A percentile compares a stretch with the other conserved stretches of the same genome.
Conservation (phyloP, 37 sponge, comb jelly and placozoan genomes). For the Bolinopsis microptera region DNA sequence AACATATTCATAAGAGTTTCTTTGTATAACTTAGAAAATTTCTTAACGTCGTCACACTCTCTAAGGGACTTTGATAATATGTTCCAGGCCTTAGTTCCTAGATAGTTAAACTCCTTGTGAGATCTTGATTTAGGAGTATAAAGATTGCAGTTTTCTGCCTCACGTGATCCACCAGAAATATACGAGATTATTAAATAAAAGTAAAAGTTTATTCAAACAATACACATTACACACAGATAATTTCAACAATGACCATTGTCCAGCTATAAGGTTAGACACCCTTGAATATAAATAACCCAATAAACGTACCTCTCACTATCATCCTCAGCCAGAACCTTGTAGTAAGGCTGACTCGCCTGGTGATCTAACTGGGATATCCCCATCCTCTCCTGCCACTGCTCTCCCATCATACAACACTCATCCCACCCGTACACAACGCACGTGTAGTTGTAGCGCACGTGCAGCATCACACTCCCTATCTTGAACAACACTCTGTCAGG, state of each 20-base stretch:
- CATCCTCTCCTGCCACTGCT: constrained; percentile 76
- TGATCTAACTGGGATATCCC: constrained; percentile 69
- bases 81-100: too few relatives aligned
- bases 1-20: too few relatives aligned
- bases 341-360: constrained; percentile 77
- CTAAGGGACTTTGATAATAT: too few relatives aligned
- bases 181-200: not conserved
- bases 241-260: too few relatives aligned
- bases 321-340: constrained; percentile 81
- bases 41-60: too few relatives aligned
- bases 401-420: constrained; percentile 71
- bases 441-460: constrained; percentile 73
- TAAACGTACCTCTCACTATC: constrained; percentile 78
- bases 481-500: not conserved
- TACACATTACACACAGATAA: too few relatives aligned
- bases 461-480: constrained; percentile 27
- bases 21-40: too few relatives aligned
- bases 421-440: constrained; percentile 90
- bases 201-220: not conserved
- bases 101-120: too few relatives aligned
- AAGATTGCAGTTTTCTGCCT: too few relatives aligned
- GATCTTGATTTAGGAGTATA: too few relatives aligned
- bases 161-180: not conserved
- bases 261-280: too few relatives aligned
- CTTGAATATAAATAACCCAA: too few relatives aligned